Base-by-base conservation (phyloP, 1,140 invertebrate species). In the Acyrthosiphon pisum region DNA sequence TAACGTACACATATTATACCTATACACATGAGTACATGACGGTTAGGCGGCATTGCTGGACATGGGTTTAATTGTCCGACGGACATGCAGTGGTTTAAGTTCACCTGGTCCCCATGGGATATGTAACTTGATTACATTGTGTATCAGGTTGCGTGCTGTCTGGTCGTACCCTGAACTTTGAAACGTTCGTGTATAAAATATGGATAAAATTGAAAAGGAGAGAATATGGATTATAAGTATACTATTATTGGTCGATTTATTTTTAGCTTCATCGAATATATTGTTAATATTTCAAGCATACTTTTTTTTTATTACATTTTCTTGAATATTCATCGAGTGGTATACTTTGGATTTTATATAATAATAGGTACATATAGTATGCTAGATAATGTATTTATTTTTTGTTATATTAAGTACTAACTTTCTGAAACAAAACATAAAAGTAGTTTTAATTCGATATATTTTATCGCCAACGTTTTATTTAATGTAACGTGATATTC, bases 41-140 rank as follows among this genome's bases (percentile, higher is more conserved):
- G 53, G 18, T n/a, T 14, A 30, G 60, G 26, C 14, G 37, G 53
- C 35, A 60, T 68, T 44, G n/a, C 53, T 90, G 37, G 91, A 86
- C 91, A 93, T 56, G 37, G 91, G 91, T 93, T 93, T 93, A 93
- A 93, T 93, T 93, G 81, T 93, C 91, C 56, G 81, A 86, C 81
- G 37, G 91, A 48, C 76, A 48, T 91, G 90, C 91, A 86, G 91
- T 93, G 35, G 81, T 84, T 93, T 37, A 84, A 93, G 81, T 84
- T 91, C 90, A 86, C 81, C 81, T n/a, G 48, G 48, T 93, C 81
- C 48, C 91, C 35, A 41, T 20, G 89, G 89, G 41, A 60, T 68
- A 44, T 44, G 53, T 68, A 90, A 90, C 89, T 68, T 68, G 89
- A 90, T 90, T 68, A 90, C 35, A 68, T 90, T 44, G 53, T 90